Conservation (phyloP, 2,113 vertebrate genomes). For the Lathamus discolor region DNA sequence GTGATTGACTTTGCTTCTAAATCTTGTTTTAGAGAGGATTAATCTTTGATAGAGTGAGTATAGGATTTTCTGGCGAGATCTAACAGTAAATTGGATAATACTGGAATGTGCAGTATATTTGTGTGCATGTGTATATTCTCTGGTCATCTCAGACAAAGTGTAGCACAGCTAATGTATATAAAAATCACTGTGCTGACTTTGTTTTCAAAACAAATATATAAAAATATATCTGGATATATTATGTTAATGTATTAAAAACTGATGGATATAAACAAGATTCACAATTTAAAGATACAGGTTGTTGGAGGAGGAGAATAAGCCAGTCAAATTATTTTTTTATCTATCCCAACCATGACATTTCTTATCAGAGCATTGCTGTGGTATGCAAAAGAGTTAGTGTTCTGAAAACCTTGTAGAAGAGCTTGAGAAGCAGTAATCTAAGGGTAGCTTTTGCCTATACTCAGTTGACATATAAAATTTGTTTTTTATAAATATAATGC, state of each 20-base stretch:
- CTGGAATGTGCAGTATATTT: neutral
- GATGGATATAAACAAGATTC: neutral
- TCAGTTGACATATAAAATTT: neutral
- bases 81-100: neutral
- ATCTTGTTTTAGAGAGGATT: neutral
- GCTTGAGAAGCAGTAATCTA: neutral
- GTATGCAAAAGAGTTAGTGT: neutral
- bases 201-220: neutral
- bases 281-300: neutral
- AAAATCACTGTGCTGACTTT: neutral
- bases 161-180: neutral
- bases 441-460: neutral
- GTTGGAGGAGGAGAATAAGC: neutral
- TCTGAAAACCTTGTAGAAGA: neutral
- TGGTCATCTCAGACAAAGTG: neutral
- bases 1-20: neutral
- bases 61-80: neutral
- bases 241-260: neutral
- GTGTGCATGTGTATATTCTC: neutral
- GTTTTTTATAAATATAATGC: neutral
- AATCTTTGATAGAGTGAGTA: neutral
- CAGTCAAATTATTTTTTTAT: neutral
- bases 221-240: neutral
- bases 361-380: neutral
- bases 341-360: neutral